phyloP scores from a whole-genome alignment of 2,797 vertebrate species.

The Myripristis murdjan region DNA sequence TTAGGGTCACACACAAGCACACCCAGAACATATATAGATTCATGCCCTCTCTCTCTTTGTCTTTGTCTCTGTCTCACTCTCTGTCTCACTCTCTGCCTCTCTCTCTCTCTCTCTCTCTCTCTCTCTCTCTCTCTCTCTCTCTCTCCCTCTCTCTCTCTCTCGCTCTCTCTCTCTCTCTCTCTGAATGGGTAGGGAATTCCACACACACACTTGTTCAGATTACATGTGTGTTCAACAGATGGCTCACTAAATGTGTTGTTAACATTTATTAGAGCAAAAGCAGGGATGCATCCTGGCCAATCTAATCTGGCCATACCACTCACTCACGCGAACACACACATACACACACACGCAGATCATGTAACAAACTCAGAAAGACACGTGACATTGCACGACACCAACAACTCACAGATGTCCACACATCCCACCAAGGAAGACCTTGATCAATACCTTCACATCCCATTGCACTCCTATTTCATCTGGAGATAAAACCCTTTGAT shows the following conservation, averaged over 20 bases:
- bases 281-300: slow-evolving; percentile 40
- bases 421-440: slow-evolving; percentile 45
- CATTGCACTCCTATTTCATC: slow-evolving; percentile 57
- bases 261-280: slow-evolving; percentile 47
- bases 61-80: no score
- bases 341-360: slow-evolving; percentile 27
- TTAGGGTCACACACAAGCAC: slow-evolving; percentile 6
- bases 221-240: slow-evolving; percentile 45
- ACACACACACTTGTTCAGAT: slow-evolving; percentile 29
- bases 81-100: no score
- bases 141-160: not conserved
- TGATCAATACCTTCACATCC: slow-evolving; percentile 64
- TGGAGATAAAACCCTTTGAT: slow-evolving; percentile 55
- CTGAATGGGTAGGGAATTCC: no score
- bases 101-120: not conserved
- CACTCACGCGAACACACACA: slow-evolving; percentile 29
- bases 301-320: slow-evolving; percentile 21
- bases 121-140: not conserved
- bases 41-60: no score
- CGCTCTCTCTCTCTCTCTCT: no score
- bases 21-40: not conserved
- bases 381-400: slow-evolving; percentile 34
- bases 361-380: slow-evolving; percentile 8
- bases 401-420: slow-evolving; percentile 33
- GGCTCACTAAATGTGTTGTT: slow-evolving; percentile 46